Evolutionary conservation across 2,797 vertebrate species (phyloP).

Genomic region (Clarias platycephalus): DNA sequence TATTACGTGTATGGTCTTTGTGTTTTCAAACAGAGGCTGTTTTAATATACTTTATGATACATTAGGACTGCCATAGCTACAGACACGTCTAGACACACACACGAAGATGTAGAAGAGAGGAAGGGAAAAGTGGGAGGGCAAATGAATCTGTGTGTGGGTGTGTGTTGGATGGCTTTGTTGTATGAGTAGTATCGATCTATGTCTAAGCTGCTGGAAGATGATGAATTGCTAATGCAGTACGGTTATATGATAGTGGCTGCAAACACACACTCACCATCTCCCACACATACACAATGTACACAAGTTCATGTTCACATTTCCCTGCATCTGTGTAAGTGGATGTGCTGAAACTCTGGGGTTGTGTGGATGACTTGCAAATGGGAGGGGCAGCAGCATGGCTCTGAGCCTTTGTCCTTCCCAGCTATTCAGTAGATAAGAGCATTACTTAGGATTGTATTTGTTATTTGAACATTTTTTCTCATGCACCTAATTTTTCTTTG

Average conservation of each 20-base stretch:
- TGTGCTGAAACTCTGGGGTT: not conserved
- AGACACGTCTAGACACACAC: not conserved
- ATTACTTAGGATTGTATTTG: constrained; percentile 22
- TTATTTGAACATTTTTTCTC: constrained; percentile 10
- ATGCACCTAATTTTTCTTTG: not conserved
- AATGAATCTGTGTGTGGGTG: not conserved
- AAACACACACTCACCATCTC: not conserved
- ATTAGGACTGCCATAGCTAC: not conserved
- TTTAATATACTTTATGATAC: not conserved
- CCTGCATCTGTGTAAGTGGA: not conserved
- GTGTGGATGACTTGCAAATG: constrained; percentile 4
- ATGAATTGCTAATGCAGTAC: constrained; percentile 31
- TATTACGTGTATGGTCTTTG: not conserved
- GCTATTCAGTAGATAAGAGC: constrained; percentile 23
- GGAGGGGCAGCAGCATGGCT: not conserved
- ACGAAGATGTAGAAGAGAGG: not conserved
- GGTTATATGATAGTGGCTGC: constrained; percentile 15
- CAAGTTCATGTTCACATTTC: not conserved
- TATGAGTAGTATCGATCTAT: constrained; percentile 46
- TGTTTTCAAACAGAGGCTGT: not conserved
- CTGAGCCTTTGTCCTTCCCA: not conserved
- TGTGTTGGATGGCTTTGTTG: constrained; percentile 35
- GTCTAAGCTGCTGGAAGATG: constrained; percentile 40
- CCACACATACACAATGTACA: not conserved
- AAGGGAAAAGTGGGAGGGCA: not conserved